Conservation (phyloP, 2,113 vertebrate genomes). For the Daboia siamensis region DNA sequence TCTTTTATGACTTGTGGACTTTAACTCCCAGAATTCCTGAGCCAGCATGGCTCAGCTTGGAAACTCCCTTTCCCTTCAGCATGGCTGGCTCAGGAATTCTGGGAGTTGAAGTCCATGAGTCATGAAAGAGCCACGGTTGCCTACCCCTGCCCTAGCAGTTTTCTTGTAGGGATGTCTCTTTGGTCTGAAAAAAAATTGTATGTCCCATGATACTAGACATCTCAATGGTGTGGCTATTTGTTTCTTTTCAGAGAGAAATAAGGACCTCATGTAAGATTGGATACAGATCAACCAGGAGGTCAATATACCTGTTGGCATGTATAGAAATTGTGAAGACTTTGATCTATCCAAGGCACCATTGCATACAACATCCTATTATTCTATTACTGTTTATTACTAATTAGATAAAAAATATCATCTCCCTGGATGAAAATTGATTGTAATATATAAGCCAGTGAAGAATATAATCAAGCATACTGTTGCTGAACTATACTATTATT, state of each 20-base stretch:
- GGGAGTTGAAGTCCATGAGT: too few species aligned
- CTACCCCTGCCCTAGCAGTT: not conserved
- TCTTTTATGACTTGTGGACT: too few species aligned
- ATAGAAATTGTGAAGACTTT: not conserved
- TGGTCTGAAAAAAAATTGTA: not conserved
- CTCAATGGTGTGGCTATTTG: not conserved
- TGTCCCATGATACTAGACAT: not conserved
- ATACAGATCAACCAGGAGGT: not conserved
- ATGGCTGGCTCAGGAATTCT: too few species aligned
- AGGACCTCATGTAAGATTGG: not conserved
- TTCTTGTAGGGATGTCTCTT: not conserved
- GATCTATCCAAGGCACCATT: not conserved
- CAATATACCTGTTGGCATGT: not conserved
- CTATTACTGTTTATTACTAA: not conserved
- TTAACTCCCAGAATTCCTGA: too few species aligned
- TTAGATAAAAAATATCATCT: not conserved
- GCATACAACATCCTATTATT: not conserved
- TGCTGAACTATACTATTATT: not conserved
- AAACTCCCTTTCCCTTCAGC: too few species aligned
- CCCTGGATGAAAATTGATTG: not conserved
- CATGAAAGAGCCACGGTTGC: too few species aligned
- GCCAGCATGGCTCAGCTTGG: too few species aligned
- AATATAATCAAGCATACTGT: not conserved
- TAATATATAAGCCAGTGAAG: not conserved
- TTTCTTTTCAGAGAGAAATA: not conserved